Conservation (phyloP, 1,140 invertebrate genomes). For the Drosophila repleta region DNA sequence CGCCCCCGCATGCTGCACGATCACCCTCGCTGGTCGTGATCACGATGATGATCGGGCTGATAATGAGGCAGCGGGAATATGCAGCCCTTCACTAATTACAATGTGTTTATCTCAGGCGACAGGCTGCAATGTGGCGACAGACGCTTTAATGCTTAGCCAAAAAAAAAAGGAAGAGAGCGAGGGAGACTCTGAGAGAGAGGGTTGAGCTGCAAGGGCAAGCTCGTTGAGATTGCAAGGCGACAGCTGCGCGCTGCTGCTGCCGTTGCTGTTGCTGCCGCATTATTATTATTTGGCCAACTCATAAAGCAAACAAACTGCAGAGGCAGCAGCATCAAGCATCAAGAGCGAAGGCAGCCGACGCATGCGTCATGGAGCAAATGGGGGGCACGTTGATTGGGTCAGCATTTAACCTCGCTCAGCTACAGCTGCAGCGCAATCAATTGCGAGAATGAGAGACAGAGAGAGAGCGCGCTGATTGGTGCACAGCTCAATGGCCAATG, state of each 20-base stretch:
- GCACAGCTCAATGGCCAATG: conserved; percentile 21
- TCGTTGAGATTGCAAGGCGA: conserved; percentile 56
- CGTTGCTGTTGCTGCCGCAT: conserved; percentile 36
- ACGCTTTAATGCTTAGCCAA: conserved; percentile 47
- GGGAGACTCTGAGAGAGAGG: background rate
- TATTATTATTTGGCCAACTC: conserved; percentile 71
- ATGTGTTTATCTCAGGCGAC: conserved; percentile 59
- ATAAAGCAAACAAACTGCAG: conserved; percentile 67
- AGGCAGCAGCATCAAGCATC: background rate
- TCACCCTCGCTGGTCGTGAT: conserved; percentile 1
- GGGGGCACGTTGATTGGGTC: conserved; percentile 78
- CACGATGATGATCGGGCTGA: background rate
- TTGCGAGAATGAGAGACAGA: conserved; percentile 20
- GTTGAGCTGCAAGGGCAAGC: conserved; percentile 11
- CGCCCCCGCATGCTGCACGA: conserved; percentile 16
- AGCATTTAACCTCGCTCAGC: conserved; percentile 64
- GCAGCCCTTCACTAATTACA: conserved; percentile 70
- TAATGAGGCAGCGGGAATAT: conserved; percentile 34
- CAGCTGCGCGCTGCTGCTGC: conserved; percentile 62
- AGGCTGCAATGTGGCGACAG: conserved; percentile 68
- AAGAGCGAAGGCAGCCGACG: conserved; percentile 23
- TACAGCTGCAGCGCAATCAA: conserved; percentile 39
- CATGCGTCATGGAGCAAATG: conserved; percentile 73
- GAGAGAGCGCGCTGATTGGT: conserved; percentile 62
- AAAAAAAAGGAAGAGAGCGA: background rate